Evolutionary conservation across 2,888 invertebrate genomes (phyloP).

Genomic region (Steinernema scapterisci): DNA sequence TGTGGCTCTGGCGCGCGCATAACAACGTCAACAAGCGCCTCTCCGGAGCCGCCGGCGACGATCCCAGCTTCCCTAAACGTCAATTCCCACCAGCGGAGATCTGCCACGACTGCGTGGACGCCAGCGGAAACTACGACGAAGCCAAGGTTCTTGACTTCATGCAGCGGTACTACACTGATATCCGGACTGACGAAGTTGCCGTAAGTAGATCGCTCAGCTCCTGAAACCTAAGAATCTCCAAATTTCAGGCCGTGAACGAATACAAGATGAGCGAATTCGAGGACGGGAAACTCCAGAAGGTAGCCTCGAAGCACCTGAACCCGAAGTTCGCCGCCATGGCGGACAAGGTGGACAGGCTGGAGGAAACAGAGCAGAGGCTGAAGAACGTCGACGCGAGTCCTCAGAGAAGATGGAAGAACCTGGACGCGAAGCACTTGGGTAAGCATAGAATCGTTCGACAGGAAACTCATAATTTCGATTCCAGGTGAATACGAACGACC

Average conservation of each 20-base stretch:
- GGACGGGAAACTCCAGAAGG: constrained; percentile 60
- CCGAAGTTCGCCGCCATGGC: constrained; percentile 62
- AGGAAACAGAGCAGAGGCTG: constrained; percentile 55
- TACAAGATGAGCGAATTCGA: constrained; percentile 63
- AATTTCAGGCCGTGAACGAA: constrained; percentile 54
- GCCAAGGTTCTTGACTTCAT: constrained; percentile 56
- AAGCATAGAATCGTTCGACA: background rate
- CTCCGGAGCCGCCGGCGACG: constrained; percentile 82
- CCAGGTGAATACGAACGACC: constrained; percentile 24
- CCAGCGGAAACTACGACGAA: constrained; percentile 55
- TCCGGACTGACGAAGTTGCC: constrained; percentile 56
- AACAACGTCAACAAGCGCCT: constrained; percentile 87
- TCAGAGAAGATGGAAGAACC: constrained; percentile 53
- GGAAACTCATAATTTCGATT: background rate
- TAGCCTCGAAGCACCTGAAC: constrained; percentile 59
- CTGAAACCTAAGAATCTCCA: background rate
- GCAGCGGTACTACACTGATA: constrained; percentile 58
- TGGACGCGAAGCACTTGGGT: constrained; percentile 45
- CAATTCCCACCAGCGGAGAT: constrained; percentile 78
- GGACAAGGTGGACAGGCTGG: constrained; percentile 59
- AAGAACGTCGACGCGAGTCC: constrained; percentile 52
- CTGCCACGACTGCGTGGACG: constrained; percentile 52
- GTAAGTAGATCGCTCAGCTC: constrained; percentile 38
- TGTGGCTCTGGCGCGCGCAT: constrained; percentile 93
- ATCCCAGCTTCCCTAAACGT: constrained; percentile 84